These are phyloP conservation scores for Cerastoderma edule DNA, from an alignment of 2,888 invertebrate genomes.

Conservation along the genomic window DNA sequence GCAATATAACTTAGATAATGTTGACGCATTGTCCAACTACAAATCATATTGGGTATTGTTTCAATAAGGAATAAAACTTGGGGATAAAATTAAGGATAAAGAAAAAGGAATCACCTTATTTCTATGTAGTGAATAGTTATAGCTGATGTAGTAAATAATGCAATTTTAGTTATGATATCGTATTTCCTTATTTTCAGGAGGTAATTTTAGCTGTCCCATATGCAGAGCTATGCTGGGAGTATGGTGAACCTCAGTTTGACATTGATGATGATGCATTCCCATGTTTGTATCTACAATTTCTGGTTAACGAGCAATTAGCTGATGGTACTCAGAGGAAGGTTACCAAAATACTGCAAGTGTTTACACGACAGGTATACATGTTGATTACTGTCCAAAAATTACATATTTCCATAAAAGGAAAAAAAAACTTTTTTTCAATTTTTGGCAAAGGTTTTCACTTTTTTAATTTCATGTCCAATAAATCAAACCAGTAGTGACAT, in stretches of 20 bases:
- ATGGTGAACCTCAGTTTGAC: slow-evolving; percentile 93
- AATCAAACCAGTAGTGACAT: too few relatives aligned
- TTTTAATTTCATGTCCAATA: too few relatives aligned
- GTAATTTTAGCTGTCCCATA: slow-evolving; percentile 88
- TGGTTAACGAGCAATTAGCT: slow-evolving; percentile 55
- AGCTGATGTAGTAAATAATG: too few relatives aligned
- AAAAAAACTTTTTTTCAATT: too few relatives aligned
- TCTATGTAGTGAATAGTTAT: too few relatives aligned
- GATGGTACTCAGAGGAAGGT: slow-evolving; percentile 88
- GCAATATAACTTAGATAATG: too few relatives aligned
- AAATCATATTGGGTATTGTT: too few relatives aligned
- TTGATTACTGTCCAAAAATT: too few relatives aligned
- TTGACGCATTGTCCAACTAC: too few relatives aligned
- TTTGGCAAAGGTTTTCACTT: too few relatives aligned
- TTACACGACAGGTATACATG: slow-evolving; percentile 86
- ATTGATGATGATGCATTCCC: slow-evolving; percentile 93
- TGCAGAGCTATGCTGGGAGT: slow-evolving; percentile 96
- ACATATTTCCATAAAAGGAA: too few relatives aligned
- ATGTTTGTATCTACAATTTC: slow-evolving; percentile 95
- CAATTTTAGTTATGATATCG: slow-evolving; percentile 6
- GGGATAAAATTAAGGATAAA: neutral
- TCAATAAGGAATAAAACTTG: too few relatives aligned
- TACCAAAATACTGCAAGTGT: slow-evolving; percentile 90
- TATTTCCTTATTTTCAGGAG: slow-evolving; percentile 59
- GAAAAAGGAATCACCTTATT: neutral